Conservation (phyloP, 2,797 vertebrate species). For the Hyperoplus immaculatus region DNA sequence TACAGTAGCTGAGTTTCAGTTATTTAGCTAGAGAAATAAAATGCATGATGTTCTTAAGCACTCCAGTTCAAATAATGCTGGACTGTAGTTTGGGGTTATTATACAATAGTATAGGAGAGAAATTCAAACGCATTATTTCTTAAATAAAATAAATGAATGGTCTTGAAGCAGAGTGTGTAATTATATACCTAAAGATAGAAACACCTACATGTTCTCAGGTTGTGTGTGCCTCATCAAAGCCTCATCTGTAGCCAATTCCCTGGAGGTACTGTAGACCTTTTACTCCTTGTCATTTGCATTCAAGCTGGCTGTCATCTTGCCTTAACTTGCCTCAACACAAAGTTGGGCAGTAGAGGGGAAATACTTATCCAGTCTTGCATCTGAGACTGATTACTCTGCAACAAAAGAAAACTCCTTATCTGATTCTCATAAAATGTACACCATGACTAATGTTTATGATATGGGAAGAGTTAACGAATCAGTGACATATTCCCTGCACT, state of each 20-base stretch:
- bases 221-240: conserved; percentile 4
- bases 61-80: neutral
- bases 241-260: conserved; percentile 4
- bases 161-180: neutral
- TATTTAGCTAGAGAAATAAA: neutral
- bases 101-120: neutral
- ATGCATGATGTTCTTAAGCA: neutral
- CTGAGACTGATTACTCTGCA: conserved; percentile 40
- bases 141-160: neutral
- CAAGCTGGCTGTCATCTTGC: conserved; percentile 34
- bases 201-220: no score
- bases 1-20: neutral
- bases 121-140: neutral
- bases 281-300: neutral
- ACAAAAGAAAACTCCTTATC: neutral
- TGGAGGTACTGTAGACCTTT: neutral
- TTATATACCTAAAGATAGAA: neutral
- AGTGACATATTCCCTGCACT: neutral
- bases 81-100: neutral
- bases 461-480: neutral
- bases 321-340: conserved; percentile 32
- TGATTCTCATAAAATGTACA: neutral
- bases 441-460: conserved; percentile 12
- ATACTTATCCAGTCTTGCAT: neutral
- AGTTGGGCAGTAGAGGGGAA: neutral